Percentiles rank a stretch among this genome's conserved stretches.
These are phyloP conservation scores for Phoxinus phoxinus DNA, from an alignment of 2,113 vertebrate species.

Conservation along the genomic window DNA sequence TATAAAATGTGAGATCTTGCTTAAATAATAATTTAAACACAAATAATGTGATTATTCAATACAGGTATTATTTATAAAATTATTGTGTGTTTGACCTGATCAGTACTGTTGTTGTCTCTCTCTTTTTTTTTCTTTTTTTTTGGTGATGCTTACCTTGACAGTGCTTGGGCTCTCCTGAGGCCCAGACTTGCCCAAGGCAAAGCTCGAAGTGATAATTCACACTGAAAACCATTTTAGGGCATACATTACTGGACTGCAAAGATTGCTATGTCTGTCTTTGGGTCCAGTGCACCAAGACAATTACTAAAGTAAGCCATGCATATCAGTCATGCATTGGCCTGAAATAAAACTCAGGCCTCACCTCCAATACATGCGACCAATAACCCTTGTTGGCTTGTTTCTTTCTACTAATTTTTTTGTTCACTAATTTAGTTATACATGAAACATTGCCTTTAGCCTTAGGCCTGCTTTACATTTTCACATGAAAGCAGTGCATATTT, in stretches of 20 bases:
- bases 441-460: neutral
- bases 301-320: slow-evolving; percentile 81
- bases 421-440: slow-evolving; percentile 23
- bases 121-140: neutral
- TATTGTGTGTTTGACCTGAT: neutral
- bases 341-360: slow-evolving; percentile 68
- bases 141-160: slow-evolving; percentile 58
- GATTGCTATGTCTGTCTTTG: slow-evolving; percentile 75
- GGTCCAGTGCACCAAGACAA: slow-evolving; percentile 81
- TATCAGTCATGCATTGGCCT: slow-evolving; percentile 77
- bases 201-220: slow-evolving; percentile 77
- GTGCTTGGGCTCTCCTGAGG: slow-evolving; percentile 62
- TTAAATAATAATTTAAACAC: neutral
- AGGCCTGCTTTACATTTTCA: neutral
- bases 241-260: slow-evolving; percentile 73
- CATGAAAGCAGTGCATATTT: neutral
- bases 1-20: neutral
- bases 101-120: neutral
- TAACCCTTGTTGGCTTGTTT: slow-evolving; percentile 65
- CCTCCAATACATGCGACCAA: slow-evolving; percentile 59
- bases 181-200: slow-evolving; percentile 58
- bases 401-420: slow-evolving; percentile 24
- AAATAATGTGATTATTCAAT: neutral
- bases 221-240: slow-evolving; percentile 75
- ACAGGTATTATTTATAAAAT: neutral